phyloP scores from a whole-genome alignment of 2,888 invertebrate genomes.

The Zhuqinia jingwanae region DNA sequence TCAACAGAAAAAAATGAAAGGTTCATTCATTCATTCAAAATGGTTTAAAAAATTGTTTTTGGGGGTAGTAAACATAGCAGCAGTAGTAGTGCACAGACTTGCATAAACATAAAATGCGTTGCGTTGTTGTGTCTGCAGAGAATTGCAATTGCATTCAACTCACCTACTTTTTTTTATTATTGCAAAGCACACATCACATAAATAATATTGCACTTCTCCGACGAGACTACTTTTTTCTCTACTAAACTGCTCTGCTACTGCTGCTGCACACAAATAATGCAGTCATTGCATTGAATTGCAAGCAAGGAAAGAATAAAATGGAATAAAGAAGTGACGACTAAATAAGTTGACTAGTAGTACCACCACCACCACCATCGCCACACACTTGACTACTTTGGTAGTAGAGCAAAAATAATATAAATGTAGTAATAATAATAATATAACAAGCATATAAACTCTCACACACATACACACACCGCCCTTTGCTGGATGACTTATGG shows the following conservation, averaged over 20 bases:
- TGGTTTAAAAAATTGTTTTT: no score
- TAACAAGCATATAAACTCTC: constrained; percentile 50
- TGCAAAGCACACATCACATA: no score
- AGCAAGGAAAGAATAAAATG: constrained; percentile 11
- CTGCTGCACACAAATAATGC: constrained; percentile 14
- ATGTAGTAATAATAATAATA: constrained; percentile 57
- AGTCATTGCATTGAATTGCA: constrained; percentile 18
- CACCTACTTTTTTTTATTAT: constrained; percentile 41
- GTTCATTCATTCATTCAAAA: no score
- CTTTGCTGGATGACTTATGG: constrained; percentile 70
- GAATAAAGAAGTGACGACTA: constrained; percentile 53
- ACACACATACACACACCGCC: constrained; percentile 63
- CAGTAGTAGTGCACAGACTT: neutral
- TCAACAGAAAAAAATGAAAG: no score
- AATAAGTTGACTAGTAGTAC: constrained; percentile 57
- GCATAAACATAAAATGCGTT: neutral
- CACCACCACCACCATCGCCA: no score
- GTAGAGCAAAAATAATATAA: constrained; percentile 45
- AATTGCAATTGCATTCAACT: constrained; percentile 39
- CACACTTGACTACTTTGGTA: constrained; percentile 10
- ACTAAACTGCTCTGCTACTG: no score
- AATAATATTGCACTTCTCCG: no score
- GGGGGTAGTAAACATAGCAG: no score
- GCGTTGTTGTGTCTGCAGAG: neutral
- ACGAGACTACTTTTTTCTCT: no score